Evolutionary conservation across 2,888 invertebrate species (phyloP).

Genomic region (Leucania comma): DNA sequence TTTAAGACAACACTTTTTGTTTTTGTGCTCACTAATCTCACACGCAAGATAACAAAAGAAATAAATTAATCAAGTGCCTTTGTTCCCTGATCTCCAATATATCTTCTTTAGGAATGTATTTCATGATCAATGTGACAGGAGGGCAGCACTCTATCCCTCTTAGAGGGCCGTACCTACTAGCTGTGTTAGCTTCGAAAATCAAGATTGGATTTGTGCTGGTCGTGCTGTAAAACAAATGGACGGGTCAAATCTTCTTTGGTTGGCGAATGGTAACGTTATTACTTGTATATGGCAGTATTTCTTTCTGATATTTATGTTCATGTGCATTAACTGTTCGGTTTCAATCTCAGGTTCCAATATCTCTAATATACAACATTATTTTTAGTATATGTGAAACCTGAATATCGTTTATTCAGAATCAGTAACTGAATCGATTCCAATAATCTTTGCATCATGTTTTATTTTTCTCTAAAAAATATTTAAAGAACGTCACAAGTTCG

Average conservation of each 20-base stretch:
- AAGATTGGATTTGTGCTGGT: conserved; percentile 6
- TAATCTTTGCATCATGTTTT: too few species aligned
- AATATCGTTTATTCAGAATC: too few species aligned
- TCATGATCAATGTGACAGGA: conserved; percentile 26
- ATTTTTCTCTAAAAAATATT: too few species aligned
- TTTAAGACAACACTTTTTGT: background rate
- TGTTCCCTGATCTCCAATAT: conserved; percentile 17
- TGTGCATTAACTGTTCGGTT: background rate
- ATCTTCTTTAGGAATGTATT: conserved; percentile 38
- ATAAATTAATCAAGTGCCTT: conserved; percentile 32
- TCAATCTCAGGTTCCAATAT: background rate
- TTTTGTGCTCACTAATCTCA: background rate
- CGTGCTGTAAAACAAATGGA: conserved; percentile 18
- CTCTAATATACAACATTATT: too few species aligned
- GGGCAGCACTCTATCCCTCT: background rate
- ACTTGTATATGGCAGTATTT: background rate
- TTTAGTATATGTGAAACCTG: too few species aligned
- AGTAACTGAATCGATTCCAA: too few species aligned
- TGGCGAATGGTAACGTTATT: background rate
- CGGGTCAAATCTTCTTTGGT: conserved; percentile 1
- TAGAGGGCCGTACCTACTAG: background rate
- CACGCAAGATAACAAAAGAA: conserved; percentile 6
- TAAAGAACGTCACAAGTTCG: too few species aligned
- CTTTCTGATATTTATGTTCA: background rate
- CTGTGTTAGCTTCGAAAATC: background rate